Evolutionary conservation across 2,797 vertebrate species (phyloP), one percentile per base, ranked within the genome.

Genomic region (Cyclura pinguis): DNA sequence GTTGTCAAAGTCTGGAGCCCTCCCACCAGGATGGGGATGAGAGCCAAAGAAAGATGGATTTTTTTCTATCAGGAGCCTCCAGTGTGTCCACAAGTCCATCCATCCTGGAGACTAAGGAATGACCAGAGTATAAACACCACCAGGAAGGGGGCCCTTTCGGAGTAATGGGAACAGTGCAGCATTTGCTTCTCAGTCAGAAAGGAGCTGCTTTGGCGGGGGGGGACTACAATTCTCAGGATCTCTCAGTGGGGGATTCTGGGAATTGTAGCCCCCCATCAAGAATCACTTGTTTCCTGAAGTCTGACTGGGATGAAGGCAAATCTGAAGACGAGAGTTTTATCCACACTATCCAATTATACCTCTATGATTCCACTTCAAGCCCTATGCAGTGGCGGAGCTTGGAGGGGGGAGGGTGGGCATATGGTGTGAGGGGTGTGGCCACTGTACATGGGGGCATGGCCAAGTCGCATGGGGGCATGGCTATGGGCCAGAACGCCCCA

Each of bases 51-150:
- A 57, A 38, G 29, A 32, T 14, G 14, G 42, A 27, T 42, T 38
- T 83, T 38, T 83, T 62, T 84, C 69, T 74, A 18, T 74, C 57
- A 32, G 57, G n/a, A 69, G 62, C 16, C n/a, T 22, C 38, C 7
- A 16, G 4, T 20, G 8, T 24, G 29, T n/a, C 12, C 38, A 27
- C 14, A 73, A 8, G 12, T 24, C 32, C 2, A 32, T 73, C 64
- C 84, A 35, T 59, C 78, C 77, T 13, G 2, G 76, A 91, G 47
- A 62, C 50, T 12, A 18, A 69, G 80, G 80, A 84, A 88, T 84
- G 90, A 67, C 80, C 42, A 22, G 47, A 67, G 10, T 18, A 84
- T 91, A 87, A 88, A 91, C 73, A 88, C 7, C 2, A 20, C 35
- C 18, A n/a, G 50, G 42, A n/a, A n/a, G 67, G 80, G n/a, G 80